Evolutionary conservation across 2,113 vertebrate species (phyloP).

Genomic region (Cyanoramphus novaezelandiae): DNA sequence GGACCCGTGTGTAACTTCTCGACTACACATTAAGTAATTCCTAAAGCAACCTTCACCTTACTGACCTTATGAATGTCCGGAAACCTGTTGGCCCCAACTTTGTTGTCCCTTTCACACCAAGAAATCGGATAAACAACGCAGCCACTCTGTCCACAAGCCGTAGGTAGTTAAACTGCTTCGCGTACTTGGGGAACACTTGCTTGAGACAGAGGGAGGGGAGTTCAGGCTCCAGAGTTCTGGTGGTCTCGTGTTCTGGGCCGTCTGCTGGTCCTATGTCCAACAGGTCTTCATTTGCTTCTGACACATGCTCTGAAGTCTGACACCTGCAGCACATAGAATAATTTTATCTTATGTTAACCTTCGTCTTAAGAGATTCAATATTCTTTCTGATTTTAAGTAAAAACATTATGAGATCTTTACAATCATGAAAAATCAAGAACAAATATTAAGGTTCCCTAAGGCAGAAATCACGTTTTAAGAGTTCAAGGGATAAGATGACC

Average conservation of each 20-base stretch:
- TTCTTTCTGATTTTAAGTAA: background rate
- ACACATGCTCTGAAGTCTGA: background rate
- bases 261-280: background rate
- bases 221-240: background rate
- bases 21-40: background rate
- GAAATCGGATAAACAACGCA: slow-evolving; percentile 89
- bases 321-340: slow-evolving; percentile 56
- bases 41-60: background rate
- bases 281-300: slow-evolving; percentile 44
- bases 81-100: slow-evolving; percentile 92
- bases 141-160: slow-evolving; percentile 88
- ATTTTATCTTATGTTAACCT: background rate
- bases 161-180: slow-evolving; percentile 89
- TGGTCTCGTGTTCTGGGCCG: accelerated
- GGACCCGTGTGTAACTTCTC: background rate
- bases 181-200: slow-evolving; percentile 95
- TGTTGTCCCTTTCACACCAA: slow-evolving; percentile 91
- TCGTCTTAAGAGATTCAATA: background rate
- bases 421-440: background rate
- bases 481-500: background rate
- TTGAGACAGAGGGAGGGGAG: slow-evolving; percentile 90
- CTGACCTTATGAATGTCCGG: slow-evolving; percentile 92
- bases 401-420: background rate
- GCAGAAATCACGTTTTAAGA: background rate
- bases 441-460: background rate